phyloP scores from a whole-genome alignment of 2,797 vertebrate species.

The Siniperca scherzeri region DNA sequence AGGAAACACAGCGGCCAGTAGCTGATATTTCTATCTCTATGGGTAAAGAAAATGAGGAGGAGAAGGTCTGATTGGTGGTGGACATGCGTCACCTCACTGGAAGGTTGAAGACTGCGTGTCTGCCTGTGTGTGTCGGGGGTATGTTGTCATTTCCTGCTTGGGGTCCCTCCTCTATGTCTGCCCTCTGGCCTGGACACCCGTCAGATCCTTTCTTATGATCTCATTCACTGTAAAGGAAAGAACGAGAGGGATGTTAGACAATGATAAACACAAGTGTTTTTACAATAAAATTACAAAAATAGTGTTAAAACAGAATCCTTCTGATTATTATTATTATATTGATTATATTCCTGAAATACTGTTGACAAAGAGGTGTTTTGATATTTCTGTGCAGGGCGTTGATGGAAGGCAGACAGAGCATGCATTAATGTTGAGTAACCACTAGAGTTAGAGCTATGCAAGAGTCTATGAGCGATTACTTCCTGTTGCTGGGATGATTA shows the following conservation, averaged over 20 bases:
- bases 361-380: neutral
- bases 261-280: neutral
- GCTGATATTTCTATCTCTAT: constrained; percentile 31
- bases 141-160: constrained; percentile 75
- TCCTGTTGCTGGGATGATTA: constrained; percentile 84
- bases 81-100: constrained; percentile 47
- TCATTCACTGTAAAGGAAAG: constrained; percentile 92
- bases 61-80: constrained; percentile 37
- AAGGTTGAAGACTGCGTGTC: constrained; percentile 25
- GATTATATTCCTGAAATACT: neutral
- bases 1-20: constrained; percentile 48
- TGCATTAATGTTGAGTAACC: constrained; percentile 66
- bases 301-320: neutral
- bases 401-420: neutral
- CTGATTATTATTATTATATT: neutral
- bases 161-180: constrained; percentile 90
- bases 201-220: constrained; percentile 99
- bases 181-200: constrained; percentile 91
- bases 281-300: neutral
- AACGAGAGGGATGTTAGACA: constrained; percentile 34
- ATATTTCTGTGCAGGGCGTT: neutral
- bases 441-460: constrained; percentile 75
- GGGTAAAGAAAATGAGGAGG: constrained; percentile 40
- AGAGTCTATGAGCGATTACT: constrained; percentile 59
- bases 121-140: constrained; percentile 7